These are phyloP conservation scores for Xiphorhynchus erythropygius DNA, from an alignment of 2,797 vertebrate genomes.

Conservation along the genomic window DNA sequence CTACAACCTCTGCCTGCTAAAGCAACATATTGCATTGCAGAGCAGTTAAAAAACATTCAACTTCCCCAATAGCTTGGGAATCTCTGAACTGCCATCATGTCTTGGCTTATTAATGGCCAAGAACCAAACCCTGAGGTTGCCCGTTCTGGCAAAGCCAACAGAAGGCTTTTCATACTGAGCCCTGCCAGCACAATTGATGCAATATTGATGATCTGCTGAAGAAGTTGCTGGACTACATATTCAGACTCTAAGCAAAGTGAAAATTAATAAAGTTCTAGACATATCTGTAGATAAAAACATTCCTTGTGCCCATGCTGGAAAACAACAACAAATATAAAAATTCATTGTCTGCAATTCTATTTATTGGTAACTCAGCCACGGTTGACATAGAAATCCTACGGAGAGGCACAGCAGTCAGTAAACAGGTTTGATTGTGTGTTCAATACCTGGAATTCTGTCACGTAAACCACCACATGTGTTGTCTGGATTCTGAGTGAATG, in stretches of 20 bases:
- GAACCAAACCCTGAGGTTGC: not conserved
- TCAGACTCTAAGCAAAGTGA: not conserved
- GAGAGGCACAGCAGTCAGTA: not conserved
- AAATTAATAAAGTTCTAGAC: not conserved
- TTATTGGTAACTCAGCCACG: not conserved
- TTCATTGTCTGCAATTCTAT: not conserved
- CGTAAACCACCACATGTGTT: not conserved
- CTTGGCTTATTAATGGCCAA: not conserved
- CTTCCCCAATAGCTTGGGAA: not conserved
- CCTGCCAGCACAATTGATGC: not conserved
- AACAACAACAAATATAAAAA: not conserved
- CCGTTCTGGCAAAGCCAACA: not conserved
- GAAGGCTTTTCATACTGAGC: not conserved
- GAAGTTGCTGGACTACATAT: not conserved
- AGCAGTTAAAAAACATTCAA: not conserved
- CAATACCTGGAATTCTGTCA: not conserved
- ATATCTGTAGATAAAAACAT: not conserved
- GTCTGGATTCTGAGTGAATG: not conserved
- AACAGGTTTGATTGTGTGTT: not conserved
- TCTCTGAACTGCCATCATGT: not conserved
- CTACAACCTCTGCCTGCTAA: not conserved
- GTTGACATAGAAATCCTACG: not conserved
- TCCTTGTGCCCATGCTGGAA: not conserved
- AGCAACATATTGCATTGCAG: not conserved
- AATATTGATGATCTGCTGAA: not conserved